Conservation (phyloP, 2,888 invertebrate species). For the Stenodema calcarata region DNA sequence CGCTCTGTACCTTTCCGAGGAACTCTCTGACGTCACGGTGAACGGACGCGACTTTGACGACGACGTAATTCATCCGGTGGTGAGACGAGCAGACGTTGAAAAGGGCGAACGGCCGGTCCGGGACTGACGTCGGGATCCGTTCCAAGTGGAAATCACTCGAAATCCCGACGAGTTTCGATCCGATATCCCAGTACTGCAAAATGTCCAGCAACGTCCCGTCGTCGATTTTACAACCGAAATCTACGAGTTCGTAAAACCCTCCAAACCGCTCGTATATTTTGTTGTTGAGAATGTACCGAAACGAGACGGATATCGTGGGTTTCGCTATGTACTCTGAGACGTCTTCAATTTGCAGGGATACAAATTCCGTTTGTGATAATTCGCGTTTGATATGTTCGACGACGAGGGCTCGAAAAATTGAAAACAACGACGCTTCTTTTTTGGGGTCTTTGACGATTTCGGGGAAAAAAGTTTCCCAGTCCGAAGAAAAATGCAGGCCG, state of each 20-base stretch:
- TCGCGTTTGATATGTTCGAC: constrained; percentile 40
- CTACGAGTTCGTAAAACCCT: constrained; percentile 36
- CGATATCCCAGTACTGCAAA: constrained; percentile 27
- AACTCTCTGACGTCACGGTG: constrained; percentile 3
- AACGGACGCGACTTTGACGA: constrained; percentile 30
- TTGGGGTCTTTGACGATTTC: background rate
- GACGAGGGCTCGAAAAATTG: background rate
- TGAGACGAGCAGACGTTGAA: constrained; percentile 13
- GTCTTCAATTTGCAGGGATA: constrained; percentile 31
- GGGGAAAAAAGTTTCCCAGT: constrained; percentile 36
- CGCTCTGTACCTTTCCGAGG: background rate
- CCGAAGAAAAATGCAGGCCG: background rate
- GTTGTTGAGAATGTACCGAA: constrained; percentile 20
- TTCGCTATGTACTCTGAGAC: constrained; percentile 34
- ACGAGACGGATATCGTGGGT: constrained; percentile 15
- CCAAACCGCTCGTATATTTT: constrained; percentile 19
- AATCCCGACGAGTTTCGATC: constrained; percentile 13
- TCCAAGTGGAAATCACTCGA: constrained; percentile 22
- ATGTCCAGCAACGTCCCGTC: background rate
- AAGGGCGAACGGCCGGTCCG: constrained; percentile 16
- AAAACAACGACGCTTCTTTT: background rate
- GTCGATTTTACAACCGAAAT: constrained; percentile 15
- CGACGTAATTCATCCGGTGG: constrained; percentile 21
- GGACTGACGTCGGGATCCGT: background rate
- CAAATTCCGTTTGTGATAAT: constrained; percentile 6